Conservation (phyloP, 1,140 invertebrate species). For the Idris sp. region DNA sequence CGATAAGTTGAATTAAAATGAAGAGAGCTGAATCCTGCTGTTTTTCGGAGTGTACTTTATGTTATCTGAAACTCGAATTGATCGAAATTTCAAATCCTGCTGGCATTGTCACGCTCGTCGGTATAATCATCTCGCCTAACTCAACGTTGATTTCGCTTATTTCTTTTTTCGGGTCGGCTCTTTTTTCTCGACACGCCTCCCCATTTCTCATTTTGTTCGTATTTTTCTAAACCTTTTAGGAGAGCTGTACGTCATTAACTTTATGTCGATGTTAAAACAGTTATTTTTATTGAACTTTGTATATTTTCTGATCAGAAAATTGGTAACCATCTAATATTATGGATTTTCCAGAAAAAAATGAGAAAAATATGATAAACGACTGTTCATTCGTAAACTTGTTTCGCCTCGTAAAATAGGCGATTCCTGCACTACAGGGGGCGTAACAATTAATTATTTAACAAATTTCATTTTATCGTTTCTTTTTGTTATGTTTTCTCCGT, state of each 20-base stretch:
- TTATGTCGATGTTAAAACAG: constrained; percentile 62
- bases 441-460: constrained; percentile 23
- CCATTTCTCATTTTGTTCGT: constrained; percentile 58
- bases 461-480: constrained; percentile 4
- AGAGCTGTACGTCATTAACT: constrained; percentile 62
- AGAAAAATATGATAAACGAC: too few relatives aligned
- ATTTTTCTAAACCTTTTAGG: constrained; percentile 37
- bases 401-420: background rate
- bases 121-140: constrained; percentile 61
- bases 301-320: too few relatives aligned
- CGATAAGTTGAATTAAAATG: constrained; percentile 45
- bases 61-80: too few relatives aligned
- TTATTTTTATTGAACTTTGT: constrained; percentile 51
- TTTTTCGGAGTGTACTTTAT: too few relatives aligned
- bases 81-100: constrained; percentile 67
- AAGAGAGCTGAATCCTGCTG: constrained; percentile 69
- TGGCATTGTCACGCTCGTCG: constrained; percentile 61
- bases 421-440: constrained; percentile 4
- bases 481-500: background rate
- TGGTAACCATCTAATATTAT: too few relatives aligned
- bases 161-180: constrained; percentile 56
- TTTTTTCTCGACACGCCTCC: constrained; percentile 61
- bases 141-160: constrained; percentile 45
- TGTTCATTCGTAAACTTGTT: too few relatives aligned
- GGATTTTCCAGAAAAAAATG: too few relatives aligned